phyloP scores from a whole-genome alignment of 2,113 vertebrate species.

The Urocolius indicus region DNA sequence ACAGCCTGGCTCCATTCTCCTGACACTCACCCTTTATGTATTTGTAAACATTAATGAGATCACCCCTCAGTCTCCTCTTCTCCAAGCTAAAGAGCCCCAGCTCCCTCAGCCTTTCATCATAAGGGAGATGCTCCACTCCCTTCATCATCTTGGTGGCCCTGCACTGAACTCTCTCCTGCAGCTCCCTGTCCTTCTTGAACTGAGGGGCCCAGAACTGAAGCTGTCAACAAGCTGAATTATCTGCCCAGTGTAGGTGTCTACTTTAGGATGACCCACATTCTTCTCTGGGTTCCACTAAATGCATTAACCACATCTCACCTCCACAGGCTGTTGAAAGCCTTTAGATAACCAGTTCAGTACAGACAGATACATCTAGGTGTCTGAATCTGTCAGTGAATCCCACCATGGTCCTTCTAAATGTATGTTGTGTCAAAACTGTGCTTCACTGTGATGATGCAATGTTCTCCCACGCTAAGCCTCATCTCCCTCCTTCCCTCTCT shows the following conservation, averaged over 20 bases:
- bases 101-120: no score
- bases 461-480: not conserved
- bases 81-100: no score
- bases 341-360: not conserved
- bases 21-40: no score
- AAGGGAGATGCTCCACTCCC: no score
- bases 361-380: not conserved
- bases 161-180: no score
- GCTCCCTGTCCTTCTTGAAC: no score
- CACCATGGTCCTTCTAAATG: not conserved
- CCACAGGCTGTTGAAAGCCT: not conserved
- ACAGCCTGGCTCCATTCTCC: no score
- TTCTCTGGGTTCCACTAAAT: not conserved
- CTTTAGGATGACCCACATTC: not conserved
- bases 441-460: not conserved
- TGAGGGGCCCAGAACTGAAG: not conserved
- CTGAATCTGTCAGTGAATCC: not conserved
- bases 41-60: no score
- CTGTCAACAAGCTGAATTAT: not conserved
- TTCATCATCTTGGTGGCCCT: no score
- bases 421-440: not conserved
- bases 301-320: not conserved
- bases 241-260: not conserved
- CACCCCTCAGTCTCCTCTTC: no score
- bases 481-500: not conserved